Percentiles rank a stretch among this genome's conserved stretches.
phyloP scores from a whole-genome alignment of 1,140 invertebrate genomes.

The Drosophila ercepeae region DNA sequence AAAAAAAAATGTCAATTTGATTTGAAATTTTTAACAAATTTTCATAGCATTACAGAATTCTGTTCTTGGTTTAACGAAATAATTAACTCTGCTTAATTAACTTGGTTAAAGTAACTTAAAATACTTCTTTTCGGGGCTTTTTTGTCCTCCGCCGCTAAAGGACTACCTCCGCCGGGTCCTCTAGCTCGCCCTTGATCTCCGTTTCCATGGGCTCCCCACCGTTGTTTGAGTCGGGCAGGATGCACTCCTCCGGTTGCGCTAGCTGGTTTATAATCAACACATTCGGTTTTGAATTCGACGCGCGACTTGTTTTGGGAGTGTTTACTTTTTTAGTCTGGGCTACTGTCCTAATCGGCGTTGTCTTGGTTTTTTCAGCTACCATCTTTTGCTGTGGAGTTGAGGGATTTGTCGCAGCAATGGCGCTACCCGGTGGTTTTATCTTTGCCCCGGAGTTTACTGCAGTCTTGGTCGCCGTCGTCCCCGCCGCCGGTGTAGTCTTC shows the following conservation, averaged over 20 bases:
- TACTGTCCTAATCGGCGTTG: neutral
- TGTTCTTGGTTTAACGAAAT: slow-evolving; percentile 30
- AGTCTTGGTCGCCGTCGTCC: neutral
- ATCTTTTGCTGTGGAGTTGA: neutral
- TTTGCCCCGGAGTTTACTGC: neutral
- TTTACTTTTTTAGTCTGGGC: neutral
- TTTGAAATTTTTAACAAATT: slow-evolving; percentile 28
- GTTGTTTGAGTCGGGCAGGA: slow-evolving; percentile 48
- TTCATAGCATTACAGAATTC: slow-evolving; percentile 24
- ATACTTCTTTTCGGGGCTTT: slow-evolving; percentile 46
- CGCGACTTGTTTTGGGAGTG: neutral
- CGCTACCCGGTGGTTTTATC: neutral
- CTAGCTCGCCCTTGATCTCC: slow-evolving; percentile 63
- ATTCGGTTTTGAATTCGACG: slow-evolving; percentile 15
- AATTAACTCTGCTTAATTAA: slow-evolving; percentile 29
- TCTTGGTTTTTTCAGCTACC: neutral
- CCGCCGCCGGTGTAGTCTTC: neutral
- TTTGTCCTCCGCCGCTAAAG: slow-evolving; percentile 13
- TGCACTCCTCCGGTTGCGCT: slow-evolving; percentile 51
- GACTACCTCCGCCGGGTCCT: slow-evolving; percentile 43
- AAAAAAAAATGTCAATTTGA: slow-evolving; percentile 10
- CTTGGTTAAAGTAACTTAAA: slow-evolving; percentile 66
- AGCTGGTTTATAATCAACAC: slow-evolving; percentile 53
- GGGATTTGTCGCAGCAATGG: neutral
- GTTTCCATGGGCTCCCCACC: slow-evolving; percentile 7